Conservation (phyloP, 2,888 invertebrate species). For the Galerucella pusilla region DNA sequence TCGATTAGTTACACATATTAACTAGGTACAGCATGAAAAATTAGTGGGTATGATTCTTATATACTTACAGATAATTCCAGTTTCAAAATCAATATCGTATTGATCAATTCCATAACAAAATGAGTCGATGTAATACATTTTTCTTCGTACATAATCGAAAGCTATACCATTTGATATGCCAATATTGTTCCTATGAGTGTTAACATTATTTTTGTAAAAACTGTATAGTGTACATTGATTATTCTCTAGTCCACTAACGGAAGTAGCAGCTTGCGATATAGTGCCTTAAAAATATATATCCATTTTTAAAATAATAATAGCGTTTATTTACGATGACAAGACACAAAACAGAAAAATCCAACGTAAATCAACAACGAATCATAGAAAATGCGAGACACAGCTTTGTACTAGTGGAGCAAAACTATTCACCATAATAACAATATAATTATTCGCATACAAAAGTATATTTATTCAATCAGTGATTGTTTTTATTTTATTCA, state of each 20-base stretch:
- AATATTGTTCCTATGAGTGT: conserved; percentile 48
- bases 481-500: no score
- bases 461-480: no score
- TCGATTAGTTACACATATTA: no score
- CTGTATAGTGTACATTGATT: conserved; percentile 50
- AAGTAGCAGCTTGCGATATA: conserved; percentile 50
- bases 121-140: conserved; percentile 83
- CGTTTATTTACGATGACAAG: no score
- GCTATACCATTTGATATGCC: conserved; percentile 74
- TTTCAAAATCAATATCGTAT: conserved; percentile 69
- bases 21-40: no score
- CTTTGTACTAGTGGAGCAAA: no score
- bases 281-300: conserved; percentile 49
- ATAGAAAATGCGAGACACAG: no score
- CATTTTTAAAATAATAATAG: no score
- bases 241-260: conserved; percentile 38
- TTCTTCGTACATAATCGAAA: conserved; percentile 75
- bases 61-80: conserved; percentile 65
- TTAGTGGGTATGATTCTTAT: conserved; percentile 52
- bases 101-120: conserved; percentile 72
- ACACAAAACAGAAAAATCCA: no score
- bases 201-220: conserved; percentile 45
- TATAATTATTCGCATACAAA: no score
- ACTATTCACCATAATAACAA: no score
- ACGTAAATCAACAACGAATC: no score